A percentile compares a stretch with the other conserved stretches of the same genome.
These are phyloP conservation scores for Caenorhabditis plicata DNA, from an alignment of 2,888 invertebrate genomes.

Conservation along the genomic window DNA sequence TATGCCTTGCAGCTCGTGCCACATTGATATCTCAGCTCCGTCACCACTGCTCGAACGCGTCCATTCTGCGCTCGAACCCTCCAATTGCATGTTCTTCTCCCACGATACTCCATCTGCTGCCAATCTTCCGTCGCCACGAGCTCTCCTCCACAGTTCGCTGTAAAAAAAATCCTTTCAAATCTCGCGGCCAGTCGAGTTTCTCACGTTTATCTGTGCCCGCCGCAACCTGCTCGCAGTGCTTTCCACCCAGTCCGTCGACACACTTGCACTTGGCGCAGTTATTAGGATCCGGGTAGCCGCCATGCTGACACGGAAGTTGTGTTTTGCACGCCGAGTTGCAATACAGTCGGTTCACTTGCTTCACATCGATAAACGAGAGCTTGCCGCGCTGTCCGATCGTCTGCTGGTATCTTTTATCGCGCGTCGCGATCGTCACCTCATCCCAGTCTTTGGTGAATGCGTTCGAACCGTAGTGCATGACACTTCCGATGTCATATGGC, in stretches of 20 bases:
- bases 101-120: conserved; percentile 61
- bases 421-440: conserved; percentile 51
- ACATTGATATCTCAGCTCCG: conserved; percentile 53
- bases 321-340: conserved; percentile 51
- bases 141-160: conserved; percentile 53
- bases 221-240: conserved; percentile 26
- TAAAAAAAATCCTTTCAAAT: not conserved
- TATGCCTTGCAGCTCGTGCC: conserved; percentile 56
- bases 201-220: conserved; percentile 25
- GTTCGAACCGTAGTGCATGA: conserved; percentile 60
- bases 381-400: conserved; percentile 58
- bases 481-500: conserved; percentile 58
- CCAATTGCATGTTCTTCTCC: conserved; percentile 59
- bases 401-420: conserved; percentile 49
- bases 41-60: conserved; percentile 52
- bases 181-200: too few species aligned
- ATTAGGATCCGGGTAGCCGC: conserved; percentile 60
- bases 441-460: conserved; percentile 62
- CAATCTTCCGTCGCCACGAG: conserved; percentile 47
- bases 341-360: conserved; percentile 59
- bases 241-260: conserved; percentile 46
- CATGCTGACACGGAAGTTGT: conserved; percentile 41
- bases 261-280: conserved; percentile 58
- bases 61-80: conserved; percentile 51
- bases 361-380: conserved; percentile 60